Evolutionary conservation across 2,797 vertebrate genomes (phyloP), one percentile per base, ranked within the genome.

Genomic region (Avahi laniger): DNA sequence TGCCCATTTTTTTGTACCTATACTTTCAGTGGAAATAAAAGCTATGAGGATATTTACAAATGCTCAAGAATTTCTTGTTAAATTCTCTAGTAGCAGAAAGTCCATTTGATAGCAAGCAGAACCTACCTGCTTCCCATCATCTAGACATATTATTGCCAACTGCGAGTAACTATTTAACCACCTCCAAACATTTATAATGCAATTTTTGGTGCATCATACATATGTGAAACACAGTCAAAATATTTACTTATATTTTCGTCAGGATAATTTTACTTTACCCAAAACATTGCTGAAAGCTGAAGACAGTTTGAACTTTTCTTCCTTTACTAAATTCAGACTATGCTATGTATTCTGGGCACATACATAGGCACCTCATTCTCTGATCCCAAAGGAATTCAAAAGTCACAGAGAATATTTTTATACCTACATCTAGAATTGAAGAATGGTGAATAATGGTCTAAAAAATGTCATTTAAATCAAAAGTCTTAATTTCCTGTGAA

Each of bases 181-280:
- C 54, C 84, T 97, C 69, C 91, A 98, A 96, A 97, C 75, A 94
- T 93, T 96, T 94, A 80, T 86, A 79, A 90, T 73, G 50, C 61
- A 90, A 69, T 78, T 93, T 93, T 83, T 41, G 81, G 70, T 95
- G 65, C 30, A 93, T 96, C 35, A 35, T n/a, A 52, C n/a, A 4
- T 59, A 35, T 14, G 63, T 48, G 41, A 97, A 96, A 91, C n/a
- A 43, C 1, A 96, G 59, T 94, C 15, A 97, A 97, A 98, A 97
- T 97, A 97, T 97, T 97, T 98, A 81, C 59, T 95, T 91, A 75
- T 48, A 18, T 89, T 72, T 97, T 48, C 84, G 13, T 85, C 84
- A 97, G 38, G 76, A 98, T 91, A 97, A 92, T 63, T 48, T 38
- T 91, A 61, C 70, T 91, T 91, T 75, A 93, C 61, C 48, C 18